Evolutionary conservation across 2,113 vertebrate species (phyloP).

Genomic region (Fukomys damarensis): DNA sequence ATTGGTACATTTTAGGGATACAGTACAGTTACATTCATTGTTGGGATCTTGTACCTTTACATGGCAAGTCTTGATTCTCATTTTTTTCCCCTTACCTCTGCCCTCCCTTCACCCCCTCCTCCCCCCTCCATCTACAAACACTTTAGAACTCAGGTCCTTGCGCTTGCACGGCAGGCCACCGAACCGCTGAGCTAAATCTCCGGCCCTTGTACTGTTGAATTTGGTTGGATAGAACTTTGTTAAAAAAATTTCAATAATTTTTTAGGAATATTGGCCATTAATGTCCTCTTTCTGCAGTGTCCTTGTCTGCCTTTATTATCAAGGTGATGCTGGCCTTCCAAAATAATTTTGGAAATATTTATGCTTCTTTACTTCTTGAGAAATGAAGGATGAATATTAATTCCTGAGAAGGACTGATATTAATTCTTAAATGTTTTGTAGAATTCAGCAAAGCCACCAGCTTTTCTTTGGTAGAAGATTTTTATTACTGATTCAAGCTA

Average conservation of each 20-base stretch:
- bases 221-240: background rate
- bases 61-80: no score
- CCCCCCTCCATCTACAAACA: no score
- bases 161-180: no score
- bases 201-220: background rate
- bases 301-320: background rate
- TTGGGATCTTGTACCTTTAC: no score
- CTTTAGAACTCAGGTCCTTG: no score
- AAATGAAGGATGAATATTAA: no score
- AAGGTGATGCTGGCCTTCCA: background rate
- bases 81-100: no score
- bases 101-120: no score
- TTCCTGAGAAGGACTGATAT: background rate
- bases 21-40: no score
- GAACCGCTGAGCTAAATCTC: no score
- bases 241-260: background rate
- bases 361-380: background rate
- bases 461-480: background rate
- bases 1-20: no score
- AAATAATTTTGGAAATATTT: background rate
- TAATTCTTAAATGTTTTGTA: background rate
- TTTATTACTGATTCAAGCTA: background rate
- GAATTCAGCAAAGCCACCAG: background rate
- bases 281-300: background rate
- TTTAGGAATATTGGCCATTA: background rate